phyloP scores from a whole-genome alignment of 1,140 invertebrate genomes.

The Diploscapter pachys region DNA sequence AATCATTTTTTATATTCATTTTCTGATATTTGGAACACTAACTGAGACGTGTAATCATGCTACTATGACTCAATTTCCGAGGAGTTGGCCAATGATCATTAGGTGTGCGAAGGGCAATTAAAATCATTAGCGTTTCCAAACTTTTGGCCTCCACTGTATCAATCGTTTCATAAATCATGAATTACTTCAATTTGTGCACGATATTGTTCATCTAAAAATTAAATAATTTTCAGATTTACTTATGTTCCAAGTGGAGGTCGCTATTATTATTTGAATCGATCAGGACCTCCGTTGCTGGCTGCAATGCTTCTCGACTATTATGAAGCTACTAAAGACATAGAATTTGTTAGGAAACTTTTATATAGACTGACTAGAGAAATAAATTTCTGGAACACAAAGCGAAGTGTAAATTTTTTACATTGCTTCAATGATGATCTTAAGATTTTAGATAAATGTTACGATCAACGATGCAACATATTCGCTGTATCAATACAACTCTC shows the following conservation, averaged over 20 bases:
- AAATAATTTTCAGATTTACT: conserved; percentile 63
- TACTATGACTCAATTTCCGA: too few relatives aligned
- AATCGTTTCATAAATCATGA: too few relatives aligned
- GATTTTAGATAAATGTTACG: not conserved
- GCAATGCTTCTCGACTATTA: conserved; percentile 82
- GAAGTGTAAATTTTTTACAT: too few relatives aligned
- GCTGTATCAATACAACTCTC: too few relatives aligned
- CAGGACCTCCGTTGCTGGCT: conserved; percentile 79
- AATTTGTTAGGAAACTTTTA: conserved; percentile 64
- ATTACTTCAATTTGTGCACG: conserved; percentile 8
- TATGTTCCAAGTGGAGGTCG: conserved; percentile 85
- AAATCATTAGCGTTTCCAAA: too few relatives aligned
- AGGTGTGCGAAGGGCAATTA: too few relatives aligned
- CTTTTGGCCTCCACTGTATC: too few relatives aligned
- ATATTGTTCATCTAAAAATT: conserved; percentile 26
- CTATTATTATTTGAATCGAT: conserved; percentile 77
- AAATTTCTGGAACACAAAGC: conserved; percentile 64
- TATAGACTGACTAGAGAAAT: conserved; percentile 56
- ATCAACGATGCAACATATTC: too few relatives aligned
- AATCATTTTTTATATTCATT: too few relatives aligned
- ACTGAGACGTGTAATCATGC: too few relatives aligned
- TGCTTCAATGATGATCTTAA: not conserved
- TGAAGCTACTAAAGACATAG: conserved; percentile 69
- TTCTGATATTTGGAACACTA: too few relatives aligned
- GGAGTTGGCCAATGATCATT: too few relatives aligned